These are phyloP conservation scores for Tridacna gigas DNA, from an alignment of 2,888 invertebrate genomes.

Conservation along the genomic window DNA sequence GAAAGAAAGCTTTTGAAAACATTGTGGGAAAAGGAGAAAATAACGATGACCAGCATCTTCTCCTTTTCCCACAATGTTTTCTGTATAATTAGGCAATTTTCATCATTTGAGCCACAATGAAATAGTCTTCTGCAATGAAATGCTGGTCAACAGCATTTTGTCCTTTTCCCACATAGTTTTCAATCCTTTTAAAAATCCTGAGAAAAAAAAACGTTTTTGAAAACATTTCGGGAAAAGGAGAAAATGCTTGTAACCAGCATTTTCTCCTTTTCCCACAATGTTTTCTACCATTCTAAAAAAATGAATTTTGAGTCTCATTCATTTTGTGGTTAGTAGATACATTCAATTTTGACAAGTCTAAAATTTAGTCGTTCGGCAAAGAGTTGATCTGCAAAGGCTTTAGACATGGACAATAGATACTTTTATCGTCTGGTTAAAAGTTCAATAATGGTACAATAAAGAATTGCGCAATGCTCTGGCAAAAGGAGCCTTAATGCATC, in stretches of 20 bases:
- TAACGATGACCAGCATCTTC: not conserved
- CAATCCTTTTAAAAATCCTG: not conserved
- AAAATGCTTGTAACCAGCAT: not conserved
- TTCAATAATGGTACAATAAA: too few species aligned
- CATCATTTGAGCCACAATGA: not conserved
- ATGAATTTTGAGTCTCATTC: too few species aligned
- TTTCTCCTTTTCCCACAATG: slow-evolving; percentile 1
- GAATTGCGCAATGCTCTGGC: not conserved
- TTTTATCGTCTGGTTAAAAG: too few species aligned
- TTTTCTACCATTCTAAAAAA: not conserved
- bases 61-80: not conserved
- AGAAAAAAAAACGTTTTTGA: not conserved
- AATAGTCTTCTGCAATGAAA: too few species aligned
- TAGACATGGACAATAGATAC: too few species aligned
- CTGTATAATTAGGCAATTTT: not conserved
- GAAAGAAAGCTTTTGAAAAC: not conserved
- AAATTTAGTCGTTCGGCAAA: not conserved
- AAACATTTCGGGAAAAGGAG: not conserved
- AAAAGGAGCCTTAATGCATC: not conserved
- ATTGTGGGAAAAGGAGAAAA: not conserved
- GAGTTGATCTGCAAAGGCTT: too few species aligned
- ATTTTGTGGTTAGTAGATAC: not conserved
- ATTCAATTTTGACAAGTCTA: not conserved
- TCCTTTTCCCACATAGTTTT: slow-evolving; percentile 4
- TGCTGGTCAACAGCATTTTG: not conserved